Conservation (phyloP, 53 echinoderm and acorn worm genomes). For the Stichopus horrens region DNA sequence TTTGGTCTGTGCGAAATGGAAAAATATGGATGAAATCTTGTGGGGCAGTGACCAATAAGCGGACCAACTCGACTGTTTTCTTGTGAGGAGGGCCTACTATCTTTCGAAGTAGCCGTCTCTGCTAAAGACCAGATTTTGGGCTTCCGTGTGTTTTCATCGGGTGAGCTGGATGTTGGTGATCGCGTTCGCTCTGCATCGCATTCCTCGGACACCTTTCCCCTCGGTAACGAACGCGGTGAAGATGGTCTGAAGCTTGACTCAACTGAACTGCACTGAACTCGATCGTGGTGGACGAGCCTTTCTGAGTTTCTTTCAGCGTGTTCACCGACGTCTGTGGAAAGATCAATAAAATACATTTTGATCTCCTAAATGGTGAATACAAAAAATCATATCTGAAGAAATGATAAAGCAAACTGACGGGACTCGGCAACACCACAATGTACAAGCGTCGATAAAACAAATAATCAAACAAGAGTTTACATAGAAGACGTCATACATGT, state of each 20-base stretch:
- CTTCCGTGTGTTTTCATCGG: conserved; percentile 51
- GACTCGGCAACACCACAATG: too few species aligned
- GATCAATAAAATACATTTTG: neutral
- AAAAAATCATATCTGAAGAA: too few species aligned
- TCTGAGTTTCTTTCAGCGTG: neutral
- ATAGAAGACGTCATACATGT: too few species aligned
- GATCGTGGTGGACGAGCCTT: conserved; percentile 30
- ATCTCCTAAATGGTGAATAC: too few species aligned
- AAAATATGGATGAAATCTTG: conserved; percentile 45
- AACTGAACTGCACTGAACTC: conserved; percentile 33
- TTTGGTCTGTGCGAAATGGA: conserved; percentile 51
- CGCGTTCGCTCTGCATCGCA: conserved; percentile 35
- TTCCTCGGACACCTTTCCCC: conserved; percentile 25
- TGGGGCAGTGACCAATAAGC: conserved; percentile 37
- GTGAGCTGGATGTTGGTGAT: conserved; percentile 6
- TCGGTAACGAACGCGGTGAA: conserved; percentile 13
- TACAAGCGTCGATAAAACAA: too few species aligned
- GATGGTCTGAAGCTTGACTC: conserved; percentile 28
- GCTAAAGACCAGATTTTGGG: conserved; percentile 99
- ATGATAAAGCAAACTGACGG: too few species aligned
- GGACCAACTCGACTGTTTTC: conserved; percentile 31
- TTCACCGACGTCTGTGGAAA: neutral
- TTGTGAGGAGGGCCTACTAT: conserved; percentile 4
- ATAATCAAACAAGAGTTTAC: too few species aligned
- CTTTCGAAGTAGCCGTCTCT: conserved; percentile 85